A percentile compares a stretch with the other conserved stretches of the same genome.
These are phyloP conservation scores for Brienomyrus longianalis DNA, from an alignment of 2,113 vertebrate species.

Conservation along the genomic window DNA sequence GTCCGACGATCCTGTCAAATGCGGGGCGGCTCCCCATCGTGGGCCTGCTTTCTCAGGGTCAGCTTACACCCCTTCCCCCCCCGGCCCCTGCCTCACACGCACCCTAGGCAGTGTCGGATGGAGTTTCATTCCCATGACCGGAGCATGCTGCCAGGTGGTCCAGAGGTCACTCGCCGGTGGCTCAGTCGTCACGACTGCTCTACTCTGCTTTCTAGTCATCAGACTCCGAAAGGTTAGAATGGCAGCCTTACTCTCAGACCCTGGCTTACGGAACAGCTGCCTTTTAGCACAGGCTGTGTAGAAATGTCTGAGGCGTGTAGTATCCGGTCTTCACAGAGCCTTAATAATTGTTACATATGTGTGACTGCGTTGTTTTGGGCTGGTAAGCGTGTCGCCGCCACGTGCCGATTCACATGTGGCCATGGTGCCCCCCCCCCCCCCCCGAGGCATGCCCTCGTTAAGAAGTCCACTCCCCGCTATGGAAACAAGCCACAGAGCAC, in stretches of 20 bases:
- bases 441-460: not conserved
- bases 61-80: constrained; percentile 30
- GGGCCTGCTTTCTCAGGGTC: constrained; percentile 31
- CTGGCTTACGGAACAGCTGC: not conserved
- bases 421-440: not conserved
- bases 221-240: not conserved
- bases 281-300: not conserved
- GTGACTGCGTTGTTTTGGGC: not conserved
- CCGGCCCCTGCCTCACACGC: not conserved
- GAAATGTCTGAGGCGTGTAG: not conserved
- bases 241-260: not conserved
- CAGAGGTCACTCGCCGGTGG: constrained; percentile 23
- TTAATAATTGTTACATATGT: not conserved
- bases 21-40: not conserved
- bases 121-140: constrained; percentile 64
- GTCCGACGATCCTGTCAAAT: not conserved
- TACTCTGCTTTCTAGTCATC: constrained; percentile 15
- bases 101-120: constrained; percentile 36
- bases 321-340: not conserved
- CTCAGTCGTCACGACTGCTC: constrained; percentile 36
- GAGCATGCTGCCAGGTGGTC: constrained; percentile 40
- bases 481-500: not conserved
- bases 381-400: not conserved
- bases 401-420: not conserved
- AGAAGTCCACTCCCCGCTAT: not conserved